Base-by-base conservation (phyloP, 2,888 invertebrate species). In the Onthophagus sagittarius region DNA sequence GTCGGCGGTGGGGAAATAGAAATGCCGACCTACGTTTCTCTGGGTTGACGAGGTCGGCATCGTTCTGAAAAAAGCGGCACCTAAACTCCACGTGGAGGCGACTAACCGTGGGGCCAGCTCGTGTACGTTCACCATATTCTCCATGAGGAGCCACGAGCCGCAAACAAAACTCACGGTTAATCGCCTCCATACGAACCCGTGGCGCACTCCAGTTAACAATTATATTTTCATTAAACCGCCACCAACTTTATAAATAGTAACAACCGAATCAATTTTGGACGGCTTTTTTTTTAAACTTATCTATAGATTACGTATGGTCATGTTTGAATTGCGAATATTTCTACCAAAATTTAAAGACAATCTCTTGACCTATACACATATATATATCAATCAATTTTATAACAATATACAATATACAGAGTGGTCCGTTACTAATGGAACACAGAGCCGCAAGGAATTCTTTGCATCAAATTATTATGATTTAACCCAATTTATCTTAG, bases 11-110 rank as follows among this genome's bases (percentile, higher is more conserved):
- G 74, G 75, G 73, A 72, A 79, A 77, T 75, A 79, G 72, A 79
- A 78, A 81, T 77, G 83, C 82, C 77, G 85, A 84, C 88, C 87
- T 88, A 88, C 88, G 87, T 86, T 87, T 87, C 85, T 86, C 81
- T 84, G 86, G 85, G 88, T 89, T 89, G 88, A 85, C 88, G 88
- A 89, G 89, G 89, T 89, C 89, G 88, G 88, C 87, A 88, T 87
- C 88, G 88, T 87, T 86, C 86, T 85, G 85, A 86, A 87, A 84
- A 84, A 84, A 83, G 80, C 81, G 79, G 78, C 78, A 78, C 80
- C 39, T 81, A 79, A 80, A 78, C 79, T 81, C 83, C 87, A 86
- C 87, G 87, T 87, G 87, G 87, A 86, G 88, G 87, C 86, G 83
- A 81, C 79, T 80, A 82, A 86, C 85, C 82, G 80, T 75, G 85